These are phyloP conservation scores for Drosophila multiciliata DNA, from an alignment of 2,888 invertebrate species.

Conservation along the genomic window DNA sequence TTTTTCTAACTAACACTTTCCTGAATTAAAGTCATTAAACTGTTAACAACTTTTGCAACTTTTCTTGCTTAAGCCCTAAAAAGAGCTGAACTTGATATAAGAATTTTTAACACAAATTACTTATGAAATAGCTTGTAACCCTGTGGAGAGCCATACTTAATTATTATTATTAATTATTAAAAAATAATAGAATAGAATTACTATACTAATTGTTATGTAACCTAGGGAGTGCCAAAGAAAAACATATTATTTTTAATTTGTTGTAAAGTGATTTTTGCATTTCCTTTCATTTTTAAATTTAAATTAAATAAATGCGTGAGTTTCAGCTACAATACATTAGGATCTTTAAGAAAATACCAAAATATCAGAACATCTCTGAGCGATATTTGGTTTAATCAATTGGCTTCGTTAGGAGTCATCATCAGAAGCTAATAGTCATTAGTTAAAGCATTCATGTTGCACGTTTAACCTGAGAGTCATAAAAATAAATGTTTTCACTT, in stretches of 20 bases:
- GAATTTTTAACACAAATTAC: background rate
- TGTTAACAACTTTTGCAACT: too few relatives aligned
- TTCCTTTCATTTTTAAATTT: too few relatives aligned
- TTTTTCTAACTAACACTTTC: background rate
- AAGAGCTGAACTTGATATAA: background rate
- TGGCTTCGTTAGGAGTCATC: background rate
- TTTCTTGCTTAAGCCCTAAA: background rate
- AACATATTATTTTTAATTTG: background rate
- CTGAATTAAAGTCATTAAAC: background rate
- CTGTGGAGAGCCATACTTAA: background rate
- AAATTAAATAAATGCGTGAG: too few relatives aligned
- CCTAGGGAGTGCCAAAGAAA: too few relatives aligned
- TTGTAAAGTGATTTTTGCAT: background rate
- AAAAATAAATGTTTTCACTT: slow-evolving; percentile 68
- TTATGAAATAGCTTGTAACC: background rate
- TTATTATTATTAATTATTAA: too few relatives aligned
- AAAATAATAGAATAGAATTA: too few relatives aligned
- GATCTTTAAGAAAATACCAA: background rate
- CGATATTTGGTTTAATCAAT: background rate
- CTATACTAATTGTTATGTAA: background rate
- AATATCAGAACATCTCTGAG: background rate
- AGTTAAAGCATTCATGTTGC: background rate
- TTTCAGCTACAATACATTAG: too few relatives aligned
- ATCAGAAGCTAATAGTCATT: background rate
- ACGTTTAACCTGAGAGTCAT: slow-evolving; percentile 29